These are phyloP conservation scores for Volucella inflata DNA, from an alignment of 2,888 invertebrate species.

Conservation along the genomic window DNA sequence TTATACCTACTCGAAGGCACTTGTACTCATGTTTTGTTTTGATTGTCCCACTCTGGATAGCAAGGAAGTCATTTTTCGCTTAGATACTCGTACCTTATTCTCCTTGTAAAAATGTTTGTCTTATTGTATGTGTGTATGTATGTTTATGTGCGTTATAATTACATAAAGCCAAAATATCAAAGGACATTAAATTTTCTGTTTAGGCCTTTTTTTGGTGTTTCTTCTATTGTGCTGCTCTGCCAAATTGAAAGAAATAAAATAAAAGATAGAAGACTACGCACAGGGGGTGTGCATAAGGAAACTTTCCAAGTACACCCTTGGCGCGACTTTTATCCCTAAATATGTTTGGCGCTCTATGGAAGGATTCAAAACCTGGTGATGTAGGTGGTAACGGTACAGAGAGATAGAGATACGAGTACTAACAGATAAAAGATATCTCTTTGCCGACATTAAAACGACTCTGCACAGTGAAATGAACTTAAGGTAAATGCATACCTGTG, in stretches of 20 bases:
- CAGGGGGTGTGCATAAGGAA: conserved; percentile 21
- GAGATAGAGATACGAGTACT: conserved; percentile 24
- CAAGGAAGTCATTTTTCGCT: conserved; percentile 3
- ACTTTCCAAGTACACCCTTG: conserved; percentile 65
- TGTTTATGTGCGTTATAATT: conserved; percentile 65
- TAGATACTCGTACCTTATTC: background rate
- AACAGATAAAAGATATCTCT: conserved; percentile 70
- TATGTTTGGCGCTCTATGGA: conserved; percentile 25
- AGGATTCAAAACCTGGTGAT: conserved; percentile 7
- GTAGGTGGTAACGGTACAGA: conserved; percentile 15
- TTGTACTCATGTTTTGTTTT: conserved; percentile 58
- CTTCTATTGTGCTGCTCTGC: conserved; percentile 58
- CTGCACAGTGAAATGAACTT: conserved; percentile 69
- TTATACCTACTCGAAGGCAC: conserved; percentile 35
- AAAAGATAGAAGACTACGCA: conserved; percentile 51
- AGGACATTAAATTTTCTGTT: conserved; percentile 64
- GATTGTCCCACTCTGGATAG: conserved; percentile 38
- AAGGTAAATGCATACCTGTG: conserved; percentile 69
- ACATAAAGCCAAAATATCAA: conserved; percentile 69
- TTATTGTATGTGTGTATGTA: background rate
- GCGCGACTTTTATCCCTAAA: conserved; percentile 56
- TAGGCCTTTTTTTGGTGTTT: conserved; percentile 56
- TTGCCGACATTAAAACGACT: conserved; percentile 69
- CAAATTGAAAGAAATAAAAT: conserved; percentile 68
- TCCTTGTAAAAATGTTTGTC: background rate